phyloP scores from a whole-genome alignment of 2,797 vertebrate species.

The Sebastes steindachneri region DNA sequence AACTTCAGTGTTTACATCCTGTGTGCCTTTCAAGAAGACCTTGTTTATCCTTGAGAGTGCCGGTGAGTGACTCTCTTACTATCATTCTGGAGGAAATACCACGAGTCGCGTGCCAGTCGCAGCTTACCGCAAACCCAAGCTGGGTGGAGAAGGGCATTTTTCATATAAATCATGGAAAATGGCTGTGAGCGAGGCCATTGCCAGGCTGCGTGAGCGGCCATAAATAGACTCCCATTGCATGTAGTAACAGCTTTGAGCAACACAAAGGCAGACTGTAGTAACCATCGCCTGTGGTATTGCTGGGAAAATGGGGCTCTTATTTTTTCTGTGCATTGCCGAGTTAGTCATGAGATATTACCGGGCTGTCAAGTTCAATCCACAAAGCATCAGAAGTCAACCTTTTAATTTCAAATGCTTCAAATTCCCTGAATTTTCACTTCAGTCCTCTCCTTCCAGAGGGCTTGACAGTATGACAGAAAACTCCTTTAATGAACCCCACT shows the following conservation, averaged over 20 bases:
- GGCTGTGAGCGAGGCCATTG: constrained; percentile 63
- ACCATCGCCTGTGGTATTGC: constrained; percentile 44
- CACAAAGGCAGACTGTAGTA: constrained; percentile 73
- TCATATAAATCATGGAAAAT: constrained; percentile 79
- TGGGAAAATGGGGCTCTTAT: constrained; percentile 39
- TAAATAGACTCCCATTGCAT: constrained; percentile 72
- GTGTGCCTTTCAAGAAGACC: constrained; percentile 49
- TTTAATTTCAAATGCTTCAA: constrained; percentile 19
- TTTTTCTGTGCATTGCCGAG: constrained; percentile 33
- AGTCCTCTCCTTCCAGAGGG: background rate
- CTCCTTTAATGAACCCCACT: constrained; percentile 17
- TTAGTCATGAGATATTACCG: constrained; percentile 59
- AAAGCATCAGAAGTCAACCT: constrained; percentile 8
- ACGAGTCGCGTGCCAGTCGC: constrained; percentile 76
- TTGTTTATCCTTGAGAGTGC: constrained; percentile 63
- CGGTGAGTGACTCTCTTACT: constrained; percentile 70
- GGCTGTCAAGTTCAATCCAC: constrained; percentile 24
- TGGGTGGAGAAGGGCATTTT: constrained; percentile 77
- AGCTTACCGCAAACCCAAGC: constrained; percentile 72
- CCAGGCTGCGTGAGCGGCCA: constrained; percentile 58
- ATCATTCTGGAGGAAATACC: constrained; percentile 77
- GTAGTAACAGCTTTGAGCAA: constrained; percentile 72
- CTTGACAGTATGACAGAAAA: constrained; percentile 21
- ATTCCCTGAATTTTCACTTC: constrained; percentile 17
- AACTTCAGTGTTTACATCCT: constrained; percentile 67